Evolutionary conservation across 2,797 vertebrate species (phyloP).

Genomic region (Malurus splendens): DNA sequence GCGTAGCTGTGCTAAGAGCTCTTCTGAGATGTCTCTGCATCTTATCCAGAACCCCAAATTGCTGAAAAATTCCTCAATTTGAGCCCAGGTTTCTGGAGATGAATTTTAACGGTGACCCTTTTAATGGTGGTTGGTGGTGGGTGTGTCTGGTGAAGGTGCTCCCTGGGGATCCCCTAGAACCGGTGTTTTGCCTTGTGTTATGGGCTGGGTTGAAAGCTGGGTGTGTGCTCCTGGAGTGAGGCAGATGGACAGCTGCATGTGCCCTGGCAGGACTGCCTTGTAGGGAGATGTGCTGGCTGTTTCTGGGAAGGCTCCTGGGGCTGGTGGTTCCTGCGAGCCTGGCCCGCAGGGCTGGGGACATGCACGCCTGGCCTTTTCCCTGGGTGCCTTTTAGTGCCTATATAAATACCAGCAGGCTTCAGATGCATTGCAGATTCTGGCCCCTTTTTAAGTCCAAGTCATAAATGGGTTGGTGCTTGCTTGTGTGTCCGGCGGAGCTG

Average conservation of each 20-base stretch:
- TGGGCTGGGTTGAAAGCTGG: background rate
- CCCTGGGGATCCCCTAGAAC: background rate
- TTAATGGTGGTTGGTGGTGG: fast-evolving
- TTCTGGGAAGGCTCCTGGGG: constrained; percentile 4
- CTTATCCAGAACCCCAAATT: background rate
- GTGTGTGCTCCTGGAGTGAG: background rate
- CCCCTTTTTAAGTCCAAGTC: background rate
- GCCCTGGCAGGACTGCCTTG: background rate
- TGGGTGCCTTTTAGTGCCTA: background rate
- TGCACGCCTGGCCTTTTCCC: background rate
- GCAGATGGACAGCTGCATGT: background rate
- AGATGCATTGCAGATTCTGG: background rate
- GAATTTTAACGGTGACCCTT: background rate
- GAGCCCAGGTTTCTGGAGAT: background rate
- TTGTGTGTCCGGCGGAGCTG: background rate
- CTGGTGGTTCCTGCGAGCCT: background rate
- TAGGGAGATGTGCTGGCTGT: background rate
- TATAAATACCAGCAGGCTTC: constrained; percentile 27
- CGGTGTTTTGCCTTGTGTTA: background rate
- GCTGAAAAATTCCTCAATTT: background rate
- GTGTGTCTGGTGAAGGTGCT: background rate
- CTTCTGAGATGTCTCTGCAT: background rate
- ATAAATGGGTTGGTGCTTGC: background rate
- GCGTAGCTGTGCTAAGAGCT: background rate
- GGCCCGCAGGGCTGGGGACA: fast-evolving